Evolutionary conservation across 2,113 vertebrate genomes (phyloP).

Genomic region (Tenrec ecaudatus): DNA sequence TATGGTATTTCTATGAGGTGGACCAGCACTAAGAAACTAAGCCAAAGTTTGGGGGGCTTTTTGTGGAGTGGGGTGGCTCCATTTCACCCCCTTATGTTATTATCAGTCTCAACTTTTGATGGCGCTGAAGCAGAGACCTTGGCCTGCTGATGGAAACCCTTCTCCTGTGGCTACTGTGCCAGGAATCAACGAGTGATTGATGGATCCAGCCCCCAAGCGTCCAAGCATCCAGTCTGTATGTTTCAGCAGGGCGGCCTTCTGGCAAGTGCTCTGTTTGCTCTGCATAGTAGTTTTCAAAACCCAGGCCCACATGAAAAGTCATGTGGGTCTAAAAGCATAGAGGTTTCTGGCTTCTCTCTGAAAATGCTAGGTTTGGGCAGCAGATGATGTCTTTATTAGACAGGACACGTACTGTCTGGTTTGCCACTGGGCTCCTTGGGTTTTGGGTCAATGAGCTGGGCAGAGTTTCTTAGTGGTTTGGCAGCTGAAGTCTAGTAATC

Average conservation of each 20-base stretch:
- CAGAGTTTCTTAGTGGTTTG: no score
- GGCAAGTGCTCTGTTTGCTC: constrained; percentile 32
- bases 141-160: constrained; percentile 25
- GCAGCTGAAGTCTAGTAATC: no score
- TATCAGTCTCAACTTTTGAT: not conserved
- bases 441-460: no score
- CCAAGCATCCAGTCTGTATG: constrained; percentile 6
- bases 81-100: not conserved
- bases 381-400: constrained; percentile 8
- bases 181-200: constrained; percentile 1
- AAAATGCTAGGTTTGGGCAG: constrained; percentile 10
- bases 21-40: not conserved
- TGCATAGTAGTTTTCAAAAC: constrained; percentile 11
- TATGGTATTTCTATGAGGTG: not conserved
- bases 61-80: not conserved
- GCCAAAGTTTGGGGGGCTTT: not conserved
- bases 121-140: constrained; percentile 8
- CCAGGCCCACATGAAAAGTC: not conserved
- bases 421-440: not conserved
- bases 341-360: constrained; percentile 9
- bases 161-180: not conserved
- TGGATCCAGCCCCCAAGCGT: not conserved
- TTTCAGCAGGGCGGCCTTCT: constrained; percentile 38
- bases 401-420: not conserved
- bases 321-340: not conserved